These are phyloP conservation scores for Doryteuthis pealeii DNA, from an alignment of 1,140 invertebrate species.

Conservation along the genomic window DNA sequence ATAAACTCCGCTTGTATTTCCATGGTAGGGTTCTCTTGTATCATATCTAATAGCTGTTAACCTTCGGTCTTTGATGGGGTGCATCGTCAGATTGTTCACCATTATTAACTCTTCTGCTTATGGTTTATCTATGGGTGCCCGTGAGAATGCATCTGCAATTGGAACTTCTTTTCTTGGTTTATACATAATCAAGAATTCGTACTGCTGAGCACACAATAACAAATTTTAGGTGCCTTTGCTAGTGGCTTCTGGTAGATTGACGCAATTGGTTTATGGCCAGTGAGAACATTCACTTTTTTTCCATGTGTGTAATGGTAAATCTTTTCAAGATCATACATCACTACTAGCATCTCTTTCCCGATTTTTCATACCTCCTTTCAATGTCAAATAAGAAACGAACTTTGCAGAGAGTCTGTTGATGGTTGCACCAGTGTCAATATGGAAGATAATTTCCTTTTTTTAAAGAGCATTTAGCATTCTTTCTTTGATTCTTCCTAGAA, in stretches of 20 bases:
- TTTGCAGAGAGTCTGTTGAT: neutral
- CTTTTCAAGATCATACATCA: conserved; percentile 20
- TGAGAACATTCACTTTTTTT: conserved; percentile 24
- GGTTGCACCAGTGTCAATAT: neutral
- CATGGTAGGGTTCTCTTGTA: conserved; percentile 5
- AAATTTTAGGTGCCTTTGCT: conserved; percentile 16
- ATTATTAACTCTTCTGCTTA: neutral
- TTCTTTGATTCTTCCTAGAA: too few species aligned
- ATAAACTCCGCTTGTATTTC: neutral
- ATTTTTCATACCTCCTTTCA: conserved; percentile 59
- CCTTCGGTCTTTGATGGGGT: neutral
- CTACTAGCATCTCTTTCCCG: conserved; percentile 60
- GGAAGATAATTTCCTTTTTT: too few species aligned
- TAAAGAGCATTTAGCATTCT: too few species aligned
- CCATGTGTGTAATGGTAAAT: conserved; percentile 26
- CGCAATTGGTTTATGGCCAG: too few species aligned
- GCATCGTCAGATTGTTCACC: neutral
- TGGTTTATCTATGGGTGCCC: conserved; percentile 10
- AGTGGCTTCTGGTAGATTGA: conserved; percentile 21
- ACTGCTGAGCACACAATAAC: conserved; percentile 22
- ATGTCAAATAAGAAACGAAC: conserved; percentile 38
- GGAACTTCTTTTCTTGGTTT: conserved; percentile 18
- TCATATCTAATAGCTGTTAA: conserved; percentile 16
- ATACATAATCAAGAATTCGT: conserved; percentile 22
- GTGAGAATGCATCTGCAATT: conserved; percentile 13